These are phyloP conservation scores for Ectemnius continuus DNA, from an alignment of 2,888 invertebrate species.

Conservation along the genomic window DNA sequence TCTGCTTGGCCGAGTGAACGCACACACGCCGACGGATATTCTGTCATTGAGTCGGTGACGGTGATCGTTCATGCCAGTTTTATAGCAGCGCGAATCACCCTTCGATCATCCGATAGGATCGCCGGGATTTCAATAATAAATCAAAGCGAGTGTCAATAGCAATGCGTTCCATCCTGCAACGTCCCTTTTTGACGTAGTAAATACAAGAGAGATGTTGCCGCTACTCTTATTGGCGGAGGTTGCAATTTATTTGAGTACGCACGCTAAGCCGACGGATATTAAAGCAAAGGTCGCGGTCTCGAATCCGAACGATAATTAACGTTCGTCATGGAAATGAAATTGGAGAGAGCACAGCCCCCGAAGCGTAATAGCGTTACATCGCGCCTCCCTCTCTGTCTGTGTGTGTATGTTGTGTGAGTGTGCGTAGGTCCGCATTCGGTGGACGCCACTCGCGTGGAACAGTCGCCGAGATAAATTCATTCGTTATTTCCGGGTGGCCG, in stretches of 20 bases:
- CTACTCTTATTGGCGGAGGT: no score
- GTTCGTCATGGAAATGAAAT: constrained; percentile 39
- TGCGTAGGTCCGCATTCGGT: constrained; percentile 20
- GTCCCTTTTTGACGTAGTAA: no score
- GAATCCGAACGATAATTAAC: constrained; percentile 44
- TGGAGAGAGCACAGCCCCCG: constrained; percentile 6
- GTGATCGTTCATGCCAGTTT: constrained; percentile 26
- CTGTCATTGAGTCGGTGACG: constrained; percentile 16
- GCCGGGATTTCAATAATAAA: neutral
- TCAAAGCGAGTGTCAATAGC: no score
- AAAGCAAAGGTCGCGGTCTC: constrained; percentile 11
- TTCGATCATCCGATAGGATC: constrained; percentile 13
- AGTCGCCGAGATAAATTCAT: constrained; percentile 55
- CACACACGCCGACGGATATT: no score
- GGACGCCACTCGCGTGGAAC: constrained; percentile 36
- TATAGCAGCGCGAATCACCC: constrained; percentile 9
- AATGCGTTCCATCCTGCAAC: no score
- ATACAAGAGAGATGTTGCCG: no score
- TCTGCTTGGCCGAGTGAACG: neutral
- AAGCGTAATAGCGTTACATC: constrained; percentile 41
- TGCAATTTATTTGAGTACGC: no score
- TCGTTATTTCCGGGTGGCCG: constrained; percentile 60
- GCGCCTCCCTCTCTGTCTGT: no score
- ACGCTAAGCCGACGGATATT: neutral
- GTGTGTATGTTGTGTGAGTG: neutral